Base-by-base conservation (phyloP, 1,140 invertebrate species). In the Drosophila grimshawi region DNA sequence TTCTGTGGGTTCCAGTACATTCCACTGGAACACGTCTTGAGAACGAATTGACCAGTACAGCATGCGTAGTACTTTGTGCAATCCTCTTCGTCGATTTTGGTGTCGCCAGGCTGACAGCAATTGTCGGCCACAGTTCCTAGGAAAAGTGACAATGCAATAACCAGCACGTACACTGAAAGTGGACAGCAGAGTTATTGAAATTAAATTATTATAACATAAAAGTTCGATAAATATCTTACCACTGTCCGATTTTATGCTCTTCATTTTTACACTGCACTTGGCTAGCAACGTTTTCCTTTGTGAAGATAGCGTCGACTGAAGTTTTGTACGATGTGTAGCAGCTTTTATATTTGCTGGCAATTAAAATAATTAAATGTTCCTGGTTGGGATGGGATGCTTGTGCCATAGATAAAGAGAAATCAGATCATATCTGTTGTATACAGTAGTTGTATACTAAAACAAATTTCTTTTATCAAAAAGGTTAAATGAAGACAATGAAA, bases 261-360 rank as follows among this genome's bases (percentile, higher is more conserved):
- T 48, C 82, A 88, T 88, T 60, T 82, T 88, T 11, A 39, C 67
- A 45, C 49, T 64, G 29, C 27, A 53, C 61, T 59, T 39, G 45
- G 46, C 65, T 5, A 67, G 53, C 53, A 39, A 68, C 67, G 51
- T 59, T 53, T 43, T 64, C 27, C 72, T 65, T 41, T 37, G 35
- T 63, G 55, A 27, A 27, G 43, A 52, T 32, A 11, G 6, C 45
- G 70, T 53, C 55, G 57, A 82, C 82, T 86, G 76, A 71, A 48
- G 46, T 30, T 10, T 39, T 53, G n/a, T n/a, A 5, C 43, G 43
- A 29, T 27, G 8, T 48, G 63, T 66, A 60, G 66, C 41, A 30
- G 48, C 83, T 86, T 86, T 82, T 86, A 86, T 86, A 86, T 86
- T 73, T 73, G 65, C 39, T 30, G 35, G 48, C 83, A 82, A 86